Conservation (phyloP, 2,797 vertebrate species). For the Naso thynnoides region DNA sequence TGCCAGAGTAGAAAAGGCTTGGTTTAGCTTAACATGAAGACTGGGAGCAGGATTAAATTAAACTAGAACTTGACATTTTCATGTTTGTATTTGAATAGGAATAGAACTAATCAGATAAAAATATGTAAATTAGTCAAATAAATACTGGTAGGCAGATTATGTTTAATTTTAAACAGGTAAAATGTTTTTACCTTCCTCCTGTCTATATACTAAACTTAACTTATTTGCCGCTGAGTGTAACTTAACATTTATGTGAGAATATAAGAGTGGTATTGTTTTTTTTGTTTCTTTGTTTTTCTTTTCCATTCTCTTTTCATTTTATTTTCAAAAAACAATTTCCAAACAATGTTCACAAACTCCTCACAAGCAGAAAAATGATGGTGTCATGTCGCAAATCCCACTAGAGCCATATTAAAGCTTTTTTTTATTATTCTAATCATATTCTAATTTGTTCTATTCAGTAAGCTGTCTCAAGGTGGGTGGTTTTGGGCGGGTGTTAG, state of each 20-base stretch:
- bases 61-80: neutral
- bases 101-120: neutral
- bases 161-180: neutral
- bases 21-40: neutral
- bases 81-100: neutral
- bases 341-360: neutral
- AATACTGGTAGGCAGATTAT: neutral
- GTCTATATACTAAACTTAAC: neutral
- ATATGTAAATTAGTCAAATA: neutral
- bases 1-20: neutral
- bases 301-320: no score
- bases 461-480: constrained; percentile 53
- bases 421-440: constrained; percentile 12
- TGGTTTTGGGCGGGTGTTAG: constrained; percentile 56
- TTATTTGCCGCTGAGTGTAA: neutral
- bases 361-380: neutral
- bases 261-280: no score
- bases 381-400: neutral
- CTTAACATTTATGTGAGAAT: neutral
- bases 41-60: neutral
- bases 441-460: constrained; percentile 28
- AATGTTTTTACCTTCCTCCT: neutral
- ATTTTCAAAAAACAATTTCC: no score
- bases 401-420: constrained; percentile 4
- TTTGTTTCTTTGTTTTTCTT: no score